These are phyloP conservation scores for Zaprionus lineosus DNA, from an alignment of 2,888 invertebrate genomes.

Conservation along the genomic window DNA sequence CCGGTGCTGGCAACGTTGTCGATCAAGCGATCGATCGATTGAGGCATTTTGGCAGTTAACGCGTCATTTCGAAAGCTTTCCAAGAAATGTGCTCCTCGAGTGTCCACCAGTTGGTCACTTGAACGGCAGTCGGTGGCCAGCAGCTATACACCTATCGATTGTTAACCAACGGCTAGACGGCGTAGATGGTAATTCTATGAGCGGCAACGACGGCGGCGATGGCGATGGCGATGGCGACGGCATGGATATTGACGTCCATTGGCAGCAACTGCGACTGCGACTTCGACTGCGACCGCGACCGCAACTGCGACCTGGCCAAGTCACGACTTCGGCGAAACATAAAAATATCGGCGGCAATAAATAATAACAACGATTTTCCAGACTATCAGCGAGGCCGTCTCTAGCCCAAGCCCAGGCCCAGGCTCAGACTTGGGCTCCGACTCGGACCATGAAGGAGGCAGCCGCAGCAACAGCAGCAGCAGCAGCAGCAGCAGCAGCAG, in stretches of 20 bases:
- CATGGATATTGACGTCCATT: slow-evolving; percentile 15
- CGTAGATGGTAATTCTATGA: slow-evolving; percentile 17
- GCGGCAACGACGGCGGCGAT: slow-evolving; percentile 20
- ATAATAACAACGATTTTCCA: slow-evolving; percentile 80
- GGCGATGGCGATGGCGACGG: too few species aligned
- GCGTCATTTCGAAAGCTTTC: slow-evolving; percentile 58
- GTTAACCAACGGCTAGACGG: slow-evolving; percentile 41
- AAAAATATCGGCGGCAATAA: slow-evolving; percentile 78
- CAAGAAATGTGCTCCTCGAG: slow-evolving; percentile 56
- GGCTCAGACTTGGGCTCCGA: background rate
- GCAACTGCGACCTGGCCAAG: slow-evolving; percentile 65
- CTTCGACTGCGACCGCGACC: slow-evolving; percentile 15
- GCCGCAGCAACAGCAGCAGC: slow-evolving; percentile 1
- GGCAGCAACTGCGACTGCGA: slow-evolving; percentile 38
- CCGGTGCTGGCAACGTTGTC: slow-evolving; percentile 37
- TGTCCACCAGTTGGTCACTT: slow-evolving; percentile 55
- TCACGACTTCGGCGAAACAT: slow-evolving; percentile 79
- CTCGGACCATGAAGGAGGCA: background rate
- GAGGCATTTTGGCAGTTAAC: slow-evolving; percentile 48
- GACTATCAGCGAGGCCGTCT: slow-evolving; percentile 64
- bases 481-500: background rate
- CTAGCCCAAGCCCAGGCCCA: slow-evolving; percentile 22
- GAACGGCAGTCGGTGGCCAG: slow-evolving; percentile 45
- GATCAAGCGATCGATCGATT: slow-evolving; percentile 38
- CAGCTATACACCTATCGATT: slow-evolving; percentile 67